phyloP scores from a whole-genome alignment of 2,888 invertebrate species.

The Trypoxylon attenuatum region DNA sequence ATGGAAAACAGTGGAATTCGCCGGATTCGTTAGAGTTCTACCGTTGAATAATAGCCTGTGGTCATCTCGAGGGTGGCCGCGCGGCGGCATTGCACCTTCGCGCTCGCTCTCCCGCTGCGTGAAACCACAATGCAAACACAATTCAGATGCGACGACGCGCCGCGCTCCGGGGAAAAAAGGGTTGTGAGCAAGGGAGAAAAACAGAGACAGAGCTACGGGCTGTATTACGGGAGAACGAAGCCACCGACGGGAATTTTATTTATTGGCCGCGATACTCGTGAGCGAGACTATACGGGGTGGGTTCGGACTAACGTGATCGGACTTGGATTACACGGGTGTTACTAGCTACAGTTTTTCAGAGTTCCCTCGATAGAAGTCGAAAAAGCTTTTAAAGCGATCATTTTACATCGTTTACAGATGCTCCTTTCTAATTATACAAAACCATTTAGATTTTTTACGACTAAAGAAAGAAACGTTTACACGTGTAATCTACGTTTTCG shows the following conservation, averaged over 20 bases:
- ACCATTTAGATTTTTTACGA: too few species aligned
- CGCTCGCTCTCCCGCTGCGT: too few species aligned
- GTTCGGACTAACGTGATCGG: too few species aligned
- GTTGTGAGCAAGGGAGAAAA: neutral
- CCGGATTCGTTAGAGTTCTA: conserved; percentile 23
- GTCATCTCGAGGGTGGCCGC: conserved; percentile 11
- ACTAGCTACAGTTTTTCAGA: too few species aligned
- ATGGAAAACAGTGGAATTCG: conserved; percentile 35
- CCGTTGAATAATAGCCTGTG: conserved; percentile 26
- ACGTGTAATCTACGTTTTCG: too few species aligned
- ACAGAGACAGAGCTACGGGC: neutral
- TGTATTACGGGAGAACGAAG: neutral
- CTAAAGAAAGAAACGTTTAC: too few species aligned
- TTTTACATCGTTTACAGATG: too few species aligned
- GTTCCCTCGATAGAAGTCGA: too few species aligned
- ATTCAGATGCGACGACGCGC: neutral
- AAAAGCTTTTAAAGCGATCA: too few species aligned
- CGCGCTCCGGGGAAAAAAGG: neutral
- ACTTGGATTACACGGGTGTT: too few species aligned
- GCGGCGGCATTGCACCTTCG: too few species aligned
- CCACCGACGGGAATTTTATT: neutral
- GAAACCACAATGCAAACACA: neutral
- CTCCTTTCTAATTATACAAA: too few species aligned
- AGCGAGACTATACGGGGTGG: neutral
- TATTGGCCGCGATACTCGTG: neutral